Evolutionary conservation across 2,797 vertebrate genomes (phyloP).

Genomic region (Typhlichthys eigenmanni): DNA sequence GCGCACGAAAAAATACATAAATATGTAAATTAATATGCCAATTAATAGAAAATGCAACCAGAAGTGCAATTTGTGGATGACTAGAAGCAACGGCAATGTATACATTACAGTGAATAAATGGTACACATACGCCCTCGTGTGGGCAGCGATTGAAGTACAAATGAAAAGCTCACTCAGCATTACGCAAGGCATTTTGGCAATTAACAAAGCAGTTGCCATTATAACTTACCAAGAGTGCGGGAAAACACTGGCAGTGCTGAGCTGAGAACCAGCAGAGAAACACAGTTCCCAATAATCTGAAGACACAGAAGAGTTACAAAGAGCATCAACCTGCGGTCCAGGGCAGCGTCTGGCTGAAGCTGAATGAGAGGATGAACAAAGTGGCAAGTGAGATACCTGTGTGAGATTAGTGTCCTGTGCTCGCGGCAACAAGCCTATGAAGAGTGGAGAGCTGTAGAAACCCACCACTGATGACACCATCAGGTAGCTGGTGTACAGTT

Average conservation of each 20-base stretch:
- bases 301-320: conserved; percentile 11
- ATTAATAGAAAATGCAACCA: not conserved
- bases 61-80: conserved; percentile 10
- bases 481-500: conserved; percentile 81
- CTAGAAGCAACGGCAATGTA: too few relatives aligned
- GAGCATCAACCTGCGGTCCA: not conserved
- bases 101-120: conserved; percentile 2
- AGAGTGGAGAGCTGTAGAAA: conserved; percentile 94
- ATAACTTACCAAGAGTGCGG: conserved; percentile 86
- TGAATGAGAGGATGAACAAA: not conserved
- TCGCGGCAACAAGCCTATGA: conserved; percentile 85
- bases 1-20: not conserved
- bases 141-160: conserved; percentile 49
- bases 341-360: not conserved
- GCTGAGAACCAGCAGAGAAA: conserved; percentile 93
- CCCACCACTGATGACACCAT: conserved; percentile 95
- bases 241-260: conserved; percentile 96
- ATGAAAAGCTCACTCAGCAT: conserved; percentile 11
- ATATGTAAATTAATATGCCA: too few relatives aligned
- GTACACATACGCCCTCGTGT: conserved; percentile 58
- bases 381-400: conserved; percentile 76
- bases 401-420: conserved; percentile 90
- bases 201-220: too few relatives aligned
- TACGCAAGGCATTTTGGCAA: not conserved
- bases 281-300: conserved; percentile 96